A percentile compares a stretch with the other conserved stretches of the same genome.
Conservation (phyloP, 2,888 invertebrate genomes). For the Thelaira solivaga region DNA sequence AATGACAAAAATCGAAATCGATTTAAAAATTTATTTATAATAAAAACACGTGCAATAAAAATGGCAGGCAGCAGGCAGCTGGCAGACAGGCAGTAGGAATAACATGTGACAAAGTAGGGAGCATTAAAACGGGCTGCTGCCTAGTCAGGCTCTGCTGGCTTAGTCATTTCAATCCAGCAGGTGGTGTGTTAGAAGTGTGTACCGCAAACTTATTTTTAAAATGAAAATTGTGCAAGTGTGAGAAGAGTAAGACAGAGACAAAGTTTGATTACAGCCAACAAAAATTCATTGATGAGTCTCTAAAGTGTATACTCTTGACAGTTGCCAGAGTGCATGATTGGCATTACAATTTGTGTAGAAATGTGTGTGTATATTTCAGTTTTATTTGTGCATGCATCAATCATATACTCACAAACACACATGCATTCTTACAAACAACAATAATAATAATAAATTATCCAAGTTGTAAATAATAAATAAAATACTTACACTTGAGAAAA, state of each 20-base stretch:
- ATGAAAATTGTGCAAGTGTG: slow-evolving; percentile 1
- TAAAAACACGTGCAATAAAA: slow-evolving; percentile 59
- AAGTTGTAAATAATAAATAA: slow-evolving; percentile 28
- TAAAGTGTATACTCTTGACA: slow-evolving; percentile 62
- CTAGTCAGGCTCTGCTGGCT: not conserved
- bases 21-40: slow-evolving; percentile 62
- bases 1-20: slow-evolving; percentile 59
- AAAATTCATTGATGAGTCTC: slow-evolving; percentile 62
- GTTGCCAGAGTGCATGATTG: slow-evolving; percentile 63
- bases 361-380: slow-evolving; percentile 18
- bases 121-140: not conserved
- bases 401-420: slow-evolving; percentile 25
- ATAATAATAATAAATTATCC: slow-evolving; percentile 22
- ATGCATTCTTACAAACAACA: not conserved
- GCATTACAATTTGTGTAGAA: slow-evolving; percentile 60
- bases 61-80: not conserved
- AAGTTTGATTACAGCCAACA: slow-evolving; percentile 62
- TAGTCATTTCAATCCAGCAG: slow-evolving; percentile 45
- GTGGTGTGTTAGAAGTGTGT: slow-evolving; percentile 18
- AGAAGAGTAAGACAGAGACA: slow-evolving; percentile 44
- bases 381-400: slow-evolving; percentile 40
- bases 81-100: not conserved
- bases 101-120: not conserved
- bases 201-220: not conserved
- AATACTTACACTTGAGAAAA: slow-evolving; percentile 81